Conservation (phyloP, 2,888 invertebrate species). For the Campoplex nolae region DNA sequence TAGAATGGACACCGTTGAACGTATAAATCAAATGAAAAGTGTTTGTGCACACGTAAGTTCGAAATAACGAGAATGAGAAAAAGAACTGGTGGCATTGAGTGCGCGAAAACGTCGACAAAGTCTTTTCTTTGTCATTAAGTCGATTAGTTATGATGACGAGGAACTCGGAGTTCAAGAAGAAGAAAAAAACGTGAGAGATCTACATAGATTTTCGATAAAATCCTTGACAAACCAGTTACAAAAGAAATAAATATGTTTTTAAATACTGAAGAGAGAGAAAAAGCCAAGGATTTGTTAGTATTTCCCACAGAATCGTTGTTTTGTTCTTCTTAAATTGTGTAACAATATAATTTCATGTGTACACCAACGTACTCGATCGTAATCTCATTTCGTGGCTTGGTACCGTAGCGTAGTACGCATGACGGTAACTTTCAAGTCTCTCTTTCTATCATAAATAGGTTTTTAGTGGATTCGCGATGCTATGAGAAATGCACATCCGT, state of each 20-base stretch:
- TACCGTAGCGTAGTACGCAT: constrained; percentile 12
- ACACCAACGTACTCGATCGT: constrained; percentile 17
- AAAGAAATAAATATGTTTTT: background rate
- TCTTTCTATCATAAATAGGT: background rate
- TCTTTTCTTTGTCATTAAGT: constrained; percentile 23
- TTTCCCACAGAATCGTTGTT: constrained; percentile 34
- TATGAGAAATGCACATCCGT: constrained; percentile 17
- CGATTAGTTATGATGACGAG: constrained; percentile 5
- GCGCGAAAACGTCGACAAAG: background rate
- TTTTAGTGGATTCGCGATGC: background rate
- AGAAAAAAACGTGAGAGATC: constrained; percentile 9
- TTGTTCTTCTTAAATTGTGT: constrained; percentile 12
- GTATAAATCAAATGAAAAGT: background rate
- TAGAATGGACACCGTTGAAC: background rate
- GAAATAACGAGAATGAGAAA: constrained; percentile 20
- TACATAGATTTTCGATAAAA: constrained; percentile 11
- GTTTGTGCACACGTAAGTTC: background rate
- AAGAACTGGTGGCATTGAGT: background rate
- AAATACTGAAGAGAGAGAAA: background rate
- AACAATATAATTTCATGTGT: constrained; percentile 4
- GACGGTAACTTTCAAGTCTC: constrained; percentile 13
- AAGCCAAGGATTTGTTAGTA: background rate
- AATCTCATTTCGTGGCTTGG: constrained; percentile 7
- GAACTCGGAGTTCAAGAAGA: background rate
- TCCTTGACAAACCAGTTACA: constrained; percentile 5